A percentile compares a stretch with the other conserved stretches of the same genome.
These are phyloP conservation scores for Nysson spinosus DNA, from an alignment of 2,888 invertebrate species.

Conservation along the genomic window DNA sequence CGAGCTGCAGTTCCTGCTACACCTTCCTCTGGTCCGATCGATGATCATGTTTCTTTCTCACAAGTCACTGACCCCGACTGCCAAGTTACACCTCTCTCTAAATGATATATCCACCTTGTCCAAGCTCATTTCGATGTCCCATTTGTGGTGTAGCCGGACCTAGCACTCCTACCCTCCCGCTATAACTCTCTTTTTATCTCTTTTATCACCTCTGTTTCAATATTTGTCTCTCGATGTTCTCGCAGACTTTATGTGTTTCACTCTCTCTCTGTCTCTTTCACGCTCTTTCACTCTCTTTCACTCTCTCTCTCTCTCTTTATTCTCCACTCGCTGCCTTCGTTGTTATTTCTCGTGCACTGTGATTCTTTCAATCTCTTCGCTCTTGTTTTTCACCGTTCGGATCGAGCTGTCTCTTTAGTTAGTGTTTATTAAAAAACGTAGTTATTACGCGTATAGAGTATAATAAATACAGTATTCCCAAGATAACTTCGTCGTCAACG, in stretches of 20 bases:
- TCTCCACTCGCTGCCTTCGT: conserved; percentile 24
- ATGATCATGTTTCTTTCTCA: conserved; percentile 38
- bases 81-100: conserved; percentile 22
- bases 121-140: conserved; percentile 58
- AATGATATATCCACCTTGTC: conserved; percentile 24
- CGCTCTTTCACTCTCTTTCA: conserved; percentile 18
- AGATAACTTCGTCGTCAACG: not conserved
- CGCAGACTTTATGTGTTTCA: conserved; percentile 69
- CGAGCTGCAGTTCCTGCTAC: conserved; percentile 77
- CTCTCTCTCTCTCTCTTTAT: conserved; percentile 17
- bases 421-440: not conserved
- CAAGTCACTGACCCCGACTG: conserved; percentile 48
- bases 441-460: not conserved
- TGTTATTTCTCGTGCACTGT: conserved; percentile 4
- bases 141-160: conserved; percentile 76
- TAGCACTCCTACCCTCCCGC: conserved; percentile 70
- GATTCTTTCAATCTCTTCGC: conserved; percentile 12
- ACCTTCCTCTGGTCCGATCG: conserved; percentile 65
- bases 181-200: conserved; percentile 46
- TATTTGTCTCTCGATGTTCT: conserved; percentile 39
- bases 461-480: not conserved
- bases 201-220: conserved; percentile 50
- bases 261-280: conserved; percentile 12
- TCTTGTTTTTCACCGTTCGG: not conserved
- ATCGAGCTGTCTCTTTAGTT: not conserved